A percentile compares a stretch with the other conserved stretches of the same genome.
Evolutionary conservation across 2,888 invertebrate species (phyloP).

Genomic region (Nysson spinosus): DNA sequence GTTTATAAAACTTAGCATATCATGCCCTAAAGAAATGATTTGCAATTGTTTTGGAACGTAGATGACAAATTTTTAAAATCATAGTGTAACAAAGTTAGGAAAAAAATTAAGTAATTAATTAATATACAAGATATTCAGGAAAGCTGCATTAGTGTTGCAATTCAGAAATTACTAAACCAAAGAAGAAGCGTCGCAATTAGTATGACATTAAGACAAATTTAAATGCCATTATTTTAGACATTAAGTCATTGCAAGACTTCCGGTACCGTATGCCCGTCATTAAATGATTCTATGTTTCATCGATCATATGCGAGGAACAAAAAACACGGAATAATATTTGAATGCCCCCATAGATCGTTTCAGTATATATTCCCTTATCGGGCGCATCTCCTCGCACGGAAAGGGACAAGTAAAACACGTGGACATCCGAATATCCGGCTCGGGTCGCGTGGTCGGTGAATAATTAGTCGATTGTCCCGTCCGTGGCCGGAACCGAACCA

Average conservation of each 20-base stretch:
- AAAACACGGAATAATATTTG: background rate
- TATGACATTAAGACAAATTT: too few species aligned
- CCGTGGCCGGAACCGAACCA: slow-evolving; percentile 71
- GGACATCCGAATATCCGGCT: slow-evolving; percentile 58
- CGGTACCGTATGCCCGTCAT: background rate
- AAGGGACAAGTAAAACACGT: slow-evolving; percentile 16
- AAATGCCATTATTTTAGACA: too few species aligned
- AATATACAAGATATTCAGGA: too few species aligned
- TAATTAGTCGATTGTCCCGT: slow-evolving; percentile 74
- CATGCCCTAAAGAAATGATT: too few species aligned
- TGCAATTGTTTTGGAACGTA: too few species aligned
- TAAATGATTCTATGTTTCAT: background rate
- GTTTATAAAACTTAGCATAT: too few species aligned
- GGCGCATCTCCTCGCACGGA: slow-evolving; percentile 9
- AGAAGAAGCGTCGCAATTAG: too few species aligned
- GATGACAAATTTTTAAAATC: too few species aligned
- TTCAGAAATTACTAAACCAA: too few species aligned
- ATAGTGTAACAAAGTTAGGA: too few species aligned
- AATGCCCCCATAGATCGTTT: background rate
- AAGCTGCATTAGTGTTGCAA: too few species aligned
- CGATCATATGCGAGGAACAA: background rate
- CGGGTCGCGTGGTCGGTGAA: slow-evolving; percentile 64
- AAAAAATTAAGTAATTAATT: too few species aligned
- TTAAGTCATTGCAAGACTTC: background rate
- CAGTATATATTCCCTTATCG: background rate